Evolutionary conservation across 1,140 invertebrate genomes (phyloP).

Genomic region (Tetramorium alpestre): DNA sequence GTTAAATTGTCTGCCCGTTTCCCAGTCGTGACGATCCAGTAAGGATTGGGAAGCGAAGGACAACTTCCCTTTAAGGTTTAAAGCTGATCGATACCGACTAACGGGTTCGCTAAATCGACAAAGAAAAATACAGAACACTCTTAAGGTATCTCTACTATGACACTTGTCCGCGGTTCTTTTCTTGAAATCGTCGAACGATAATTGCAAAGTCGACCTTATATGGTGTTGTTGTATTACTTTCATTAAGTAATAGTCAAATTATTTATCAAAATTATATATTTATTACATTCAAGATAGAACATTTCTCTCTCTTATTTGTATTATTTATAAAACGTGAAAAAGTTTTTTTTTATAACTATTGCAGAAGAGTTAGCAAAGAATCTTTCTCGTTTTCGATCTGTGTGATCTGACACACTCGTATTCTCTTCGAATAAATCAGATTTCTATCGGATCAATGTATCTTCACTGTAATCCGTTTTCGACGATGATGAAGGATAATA

Average conservation of each 20-base stretch:
- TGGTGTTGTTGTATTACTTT: not conserved
- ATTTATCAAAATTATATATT: not conserved
- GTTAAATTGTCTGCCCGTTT: not conserved
- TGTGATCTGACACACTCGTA: not conserved
- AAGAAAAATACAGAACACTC: constrained; percentile 47
- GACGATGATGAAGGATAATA: constrained; percentile 36
- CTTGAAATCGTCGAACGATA: constrained; percentile 50
- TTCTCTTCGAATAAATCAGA: constrained; percentile 6
- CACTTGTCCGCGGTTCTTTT: constrained; percentile 49
- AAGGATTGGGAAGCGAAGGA: constrained; percentile 70
- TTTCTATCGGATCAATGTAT: not conserved
- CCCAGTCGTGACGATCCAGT: constrained; percentile 10
- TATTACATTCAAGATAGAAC: not conserved
- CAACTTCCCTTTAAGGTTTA: constrained; percentile 79
- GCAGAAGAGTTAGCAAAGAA: not conserved
- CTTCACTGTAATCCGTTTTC: not conserved
- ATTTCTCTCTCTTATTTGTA: not conserved
- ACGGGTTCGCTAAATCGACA: constrained; percentile 76
- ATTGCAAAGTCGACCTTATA: constrained; percentile 2
- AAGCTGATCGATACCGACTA: constrained; percentile 76
- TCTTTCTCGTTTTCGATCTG: not conserved
- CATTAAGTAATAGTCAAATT: constrained; percentile 13
- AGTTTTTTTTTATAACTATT: not conserved
- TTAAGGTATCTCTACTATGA: constrained; percentile 39
- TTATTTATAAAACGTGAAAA: not conserved